These are phyloP conservation scores for Gonatopus flavifemur DNA, from an alignment of 1,140 invertebrate genomes.

Conservation along the genomic window DNA sequence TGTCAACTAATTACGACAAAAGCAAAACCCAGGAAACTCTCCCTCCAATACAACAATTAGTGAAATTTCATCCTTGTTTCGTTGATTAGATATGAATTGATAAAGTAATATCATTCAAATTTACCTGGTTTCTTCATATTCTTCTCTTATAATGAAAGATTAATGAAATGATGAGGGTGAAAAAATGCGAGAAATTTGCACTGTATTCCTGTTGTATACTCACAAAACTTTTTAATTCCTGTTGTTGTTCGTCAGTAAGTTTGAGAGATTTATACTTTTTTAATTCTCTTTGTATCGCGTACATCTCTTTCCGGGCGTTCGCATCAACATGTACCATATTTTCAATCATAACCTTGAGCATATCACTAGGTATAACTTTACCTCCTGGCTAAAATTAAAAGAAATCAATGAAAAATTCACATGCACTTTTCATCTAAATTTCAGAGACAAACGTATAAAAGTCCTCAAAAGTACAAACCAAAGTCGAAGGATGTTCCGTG, in stretches of 20 bases:
- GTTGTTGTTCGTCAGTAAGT: slow-evolving; percentile 35
- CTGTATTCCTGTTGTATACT: slow-evolving; percentile 7
- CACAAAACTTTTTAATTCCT: slow-evolving; percentile 25
- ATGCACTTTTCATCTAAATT: background rate
- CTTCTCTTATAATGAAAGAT: background rate
- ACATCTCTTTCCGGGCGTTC: slow-evolving; percentile 34
- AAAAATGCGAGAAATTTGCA: background rate
- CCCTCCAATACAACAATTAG: too few species aligned
- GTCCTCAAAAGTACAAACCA: slow-evolving; percentile 23
- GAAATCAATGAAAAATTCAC: background rate
- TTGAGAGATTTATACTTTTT: slow-evolving; percentile 35
- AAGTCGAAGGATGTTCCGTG: slow-evolving; percentile 29
- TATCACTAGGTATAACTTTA: slow-evolving; percentile 37
- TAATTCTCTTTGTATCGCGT: slow-evolving; percentile 23
- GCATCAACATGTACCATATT: slow-evolving; percentile 33
- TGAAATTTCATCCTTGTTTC: background rate
- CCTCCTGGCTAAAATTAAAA: slow-evolving; percentile 5
- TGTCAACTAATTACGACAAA: too few species aligned
- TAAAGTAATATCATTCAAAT: too few species aligned
- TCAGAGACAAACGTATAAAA: background rate
- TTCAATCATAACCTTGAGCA: slow-evolving; percentile 35
- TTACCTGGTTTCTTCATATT: too few species aligned
- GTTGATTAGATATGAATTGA: too few species aligned
- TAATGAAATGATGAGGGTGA: background rate
- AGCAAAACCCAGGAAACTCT: too few species aligned